Evolutionary conservation across 2,797 vertebrate genomes (phyloP).

Genomic region (Vultur gryphus): DNA sequence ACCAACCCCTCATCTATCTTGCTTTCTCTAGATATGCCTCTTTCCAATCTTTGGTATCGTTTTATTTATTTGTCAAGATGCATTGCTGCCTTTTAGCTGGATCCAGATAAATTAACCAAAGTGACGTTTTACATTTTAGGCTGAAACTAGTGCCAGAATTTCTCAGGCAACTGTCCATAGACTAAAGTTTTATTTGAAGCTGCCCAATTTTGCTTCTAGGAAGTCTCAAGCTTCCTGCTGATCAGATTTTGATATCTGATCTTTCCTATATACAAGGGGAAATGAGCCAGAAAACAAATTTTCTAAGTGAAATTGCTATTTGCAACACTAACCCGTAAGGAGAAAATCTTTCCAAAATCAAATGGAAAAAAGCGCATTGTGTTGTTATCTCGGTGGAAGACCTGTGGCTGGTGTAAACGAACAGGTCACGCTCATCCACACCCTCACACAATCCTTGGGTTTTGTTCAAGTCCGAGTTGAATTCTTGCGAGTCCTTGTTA

Average conservation of each 20-base stretch:
- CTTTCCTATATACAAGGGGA: not conserved
- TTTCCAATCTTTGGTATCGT: not conserved
- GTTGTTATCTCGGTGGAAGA: not conserved
- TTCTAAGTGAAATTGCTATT: not conserved
- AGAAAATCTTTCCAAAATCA: not conserved
- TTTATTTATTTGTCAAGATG: not conserved
- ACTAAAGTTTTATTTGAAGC: not conserved
- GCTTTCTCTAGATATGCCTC: not conserved
- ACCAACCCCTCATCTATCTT: not conserved
- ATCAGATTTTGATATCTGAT: not conserved
- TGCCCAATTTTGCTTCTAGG: not conserved
- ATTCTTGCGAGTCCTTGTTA: not conserved
- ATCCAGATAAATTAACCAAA: not conserved
- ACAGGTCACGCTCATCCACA: not conserved
- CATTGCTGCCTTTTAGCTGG: not conserved
- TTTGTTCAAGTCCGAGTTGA: not conserved
- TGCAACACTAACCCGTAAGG: not conserved
- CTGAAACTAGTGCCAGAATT: not conserved
- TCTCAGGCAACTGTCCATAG: not conserved
- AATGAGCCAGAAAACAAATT: not conserved
- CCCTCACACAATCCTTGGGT: fast-evolving
- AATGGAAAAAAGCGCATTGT: fast-evolving
- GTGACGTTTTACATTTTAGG: not conserved
- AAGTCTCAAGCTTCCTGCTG: not conserved
- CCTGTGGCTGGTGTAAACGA: fast-evolving